These are phyloP conservation scores for Hestina assimilis DNA, from an alignment of 1,140 invertebrate genomes.

Conservation along the genomic window DNA sequence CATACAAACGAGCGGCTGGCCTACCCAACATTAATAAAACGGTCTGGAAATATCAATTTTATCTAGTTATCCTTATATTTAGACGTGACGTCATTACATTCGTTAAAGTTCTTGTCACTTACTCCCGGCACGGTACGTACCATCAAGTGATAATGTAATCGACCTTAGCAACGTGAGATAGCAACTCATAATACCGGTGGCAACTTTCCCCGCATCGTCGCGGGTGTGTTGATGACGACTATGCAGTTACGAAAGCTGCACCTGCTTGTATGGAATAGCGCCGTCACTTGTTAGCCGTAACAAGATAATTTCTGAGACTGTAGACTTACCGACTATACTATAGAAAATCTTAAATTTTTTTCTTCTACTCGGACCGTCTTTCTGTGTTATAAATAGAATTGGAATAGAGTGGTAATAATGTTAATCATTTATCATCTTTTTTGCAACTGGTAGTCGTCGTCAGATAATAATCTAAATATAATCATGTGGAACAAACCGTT, in stretches of 20 bases:
- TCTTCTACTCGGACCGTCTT: constrained; percentile 1
- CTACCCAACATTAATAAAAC: background rate
- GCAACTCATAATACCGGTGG: constrained; percentile 55
- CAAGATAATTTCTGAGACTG: constrained; percentile 7
- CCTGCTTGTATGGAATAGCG: constrained; percentile 54
- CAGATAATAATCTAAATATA: background rate
- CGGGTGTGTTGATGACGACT: constrained; percentile 52
- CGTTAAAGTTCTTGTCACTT: background rate
- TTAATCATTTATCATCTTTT: background rate
- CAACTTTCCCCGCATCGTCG: constrained; percentile 59
- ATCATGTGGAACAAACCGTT: background rate
- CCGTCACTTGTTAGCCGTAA: constrained; percentile 35
- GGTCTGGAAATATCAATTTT: background rate
- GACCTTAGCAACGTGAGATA: constrained; percentile 45
- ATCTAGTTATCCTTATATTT: background rate
- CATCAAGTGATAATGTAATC: constrained; percentile 52
- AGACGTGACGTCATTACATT: background rate
- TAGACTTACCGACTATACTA: background rate
- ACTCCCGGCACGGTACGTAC: background rate
- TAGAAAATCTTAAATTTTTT: constrained; percentile 1
- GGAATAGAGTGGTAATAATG: no score
- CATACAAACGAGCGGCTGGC: constrained; percentile 3
- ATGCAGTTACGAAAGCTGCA: constrained; percentile 72
- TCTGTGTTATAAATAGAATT: background rate
- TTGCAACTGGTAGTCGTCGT: background rate